phyloP scores from a whole-genome alignment of 2,797 vertebrate species.

The Microctenopoma steveboyesi region DNA sequence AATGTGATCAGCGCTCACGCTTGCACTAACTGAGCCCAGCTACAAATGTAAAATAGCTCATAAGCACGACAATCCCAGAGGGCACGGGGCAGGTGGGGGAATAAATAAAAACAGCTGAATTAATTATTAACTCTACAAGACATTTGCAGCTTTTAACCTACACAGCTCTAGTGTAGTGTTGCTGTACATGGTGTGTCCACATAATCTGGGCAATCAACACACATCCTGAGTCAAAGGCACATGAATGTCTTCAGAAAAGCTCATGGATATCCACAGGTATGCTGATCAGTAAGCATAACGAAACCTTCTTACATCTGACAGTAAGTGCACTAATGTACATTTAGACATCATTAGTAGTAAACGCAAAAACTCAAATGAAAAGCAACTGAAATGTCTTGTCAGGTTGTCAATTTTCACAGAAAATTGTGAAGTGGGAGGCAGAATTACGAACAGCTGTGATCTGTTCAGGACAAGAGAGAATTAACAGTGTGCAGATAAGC shows the following conservation, averaged over 20 bases:
- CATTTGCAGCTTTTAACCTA: conserved; percentile 20
- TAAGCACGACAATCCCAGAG: conserved; percentile 27
- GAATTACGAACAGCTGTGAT: conserved; percentile 50
- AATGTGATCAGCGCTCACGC: conserved; percentile 70
- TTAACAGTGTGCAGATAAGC: conserved; percentile 76
- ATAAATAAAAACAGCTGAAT: not conserved
- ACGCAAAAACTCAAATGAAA: not conserved
- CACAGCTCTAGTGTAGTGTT: too few relatives aligned
- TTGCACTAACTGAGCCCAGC: conserved; percentile 37
- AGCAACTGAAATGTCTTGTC: conserved; percentile 1
- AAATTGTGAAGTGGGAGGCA: conserved; percentile 25
- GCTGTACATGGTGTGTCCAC: too few relatives aligned
- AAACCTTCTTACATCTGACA: conserved; percentile 13
- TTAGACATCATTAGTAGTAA: too few relatives aligned
- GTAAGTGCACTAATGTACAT: too few relatives aligned
- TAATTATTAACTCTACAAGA: conserved; percentile 19
- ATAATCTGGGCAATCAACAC: not conserved
- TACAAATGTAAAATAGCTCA: conserved; percentile 32
- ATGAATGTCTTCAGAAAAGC: not conserved
- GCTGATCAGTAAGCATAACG: not conserved
- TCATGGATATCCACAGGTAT: conserved; percentile 25
- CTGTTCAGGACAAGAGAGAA: conserved; percentile 64
- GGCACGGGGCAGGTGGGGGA: not conserved
- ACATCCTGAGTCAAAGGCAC: conserved; percentile 10
- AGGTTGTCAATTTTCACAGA: conserved; percentile 18